Evolutionary conservation across 2,113 vertebrate species (phyloP).

Genomic region (Patagioenas fasciata): DNA sequence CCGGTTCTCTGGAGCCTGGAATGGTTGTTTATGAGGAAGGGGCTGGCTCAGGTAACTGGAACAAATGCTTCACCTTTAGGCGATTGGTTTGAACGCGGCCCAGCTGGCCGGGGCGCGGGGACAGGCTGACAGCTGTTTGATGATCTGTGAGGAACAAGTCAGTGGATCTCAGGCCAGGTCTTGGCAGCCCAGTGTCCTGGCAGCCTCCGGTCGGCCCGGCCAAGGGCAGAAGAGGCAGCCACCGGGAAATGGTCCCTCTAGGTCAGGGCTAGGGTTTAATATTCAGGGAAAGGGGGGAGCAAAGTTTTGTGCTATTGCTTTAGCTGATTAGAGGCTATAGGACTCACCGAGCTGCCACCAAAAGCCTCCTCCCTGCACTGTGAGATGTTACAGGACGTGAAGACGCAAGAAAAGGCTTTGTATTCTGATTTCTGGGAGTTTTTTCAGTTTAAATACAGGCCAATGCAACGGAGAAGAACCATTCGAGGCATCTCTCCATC

Average conservation of each 20-base stretch:
- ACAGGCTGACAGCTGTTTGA: slow-evolving; percentile 33
- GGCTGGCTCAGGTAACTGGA: slow-evolving; percentile 59
- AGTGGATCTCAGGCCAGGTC: slow-evolving; percentile 35
- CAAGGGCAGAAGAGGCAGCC: slow-evolving; percentile 51
- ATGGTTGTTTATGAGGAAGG: background rate
- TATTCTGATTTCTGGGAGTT: background rate
- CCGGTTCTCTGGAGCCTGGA: background rate
- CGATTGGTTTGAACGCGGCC: slow-evolving; percentile 17
- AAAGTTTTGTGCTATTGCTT: background rate
- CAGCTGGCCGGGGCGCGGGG: slow-evolving; percentile 44
- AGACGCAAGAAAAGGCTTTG: background rate
- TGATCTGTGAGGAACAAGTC: slow-evolving; percentile 32
- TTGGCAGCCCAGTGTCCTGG: slow-evolving; percentile 39
- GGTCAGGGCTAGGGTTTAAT: background rate
- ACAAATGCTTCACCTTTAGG: slow-evolving; percentile 60
- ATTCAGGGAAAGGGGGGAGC: background rate
- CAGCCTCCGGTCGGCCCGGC: background rate
- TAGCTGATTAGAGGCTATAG: background rate
- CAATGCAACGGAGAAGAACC: background rate
- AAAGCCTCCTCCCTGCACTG: background rate
- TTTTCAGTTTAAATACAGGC: background rate
- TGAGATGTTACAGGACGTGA: background rate
- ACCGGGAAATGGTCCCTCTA: slow-evolving; percentile 5
- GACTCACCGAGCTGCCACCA: background rate
- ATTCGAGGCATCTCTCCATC: background rate